Evolutionary conservation across 2,888 invertebrate species (phyloP), one percentile per base, ranked within the genome.

Genomic region (Scrobipalpa atriplicella): DNA sequence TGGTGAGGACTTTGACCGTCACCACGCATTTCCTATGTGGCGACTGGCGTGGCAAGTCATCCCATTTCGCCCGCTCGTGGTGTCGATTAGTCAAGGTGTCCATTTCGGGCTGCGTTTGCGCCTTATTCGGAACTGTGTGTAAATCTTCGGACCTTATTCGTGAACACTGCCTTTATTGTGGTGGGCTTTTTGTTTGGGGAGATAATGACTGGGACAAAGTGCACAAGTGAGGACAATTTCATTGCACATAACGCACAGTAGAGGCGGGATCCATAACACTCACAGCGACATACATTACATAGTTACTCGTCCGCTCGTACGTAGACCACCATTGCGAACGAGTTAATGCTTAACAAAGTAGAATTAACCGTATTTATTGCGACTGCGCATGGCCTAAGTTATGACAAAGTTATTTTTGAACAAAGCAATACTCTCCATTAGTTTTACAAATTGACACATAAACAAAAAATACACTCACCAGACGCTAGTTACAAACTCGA

Each of bases 31-130:
- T 58, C 58, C 36, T 58, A 58, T n/a, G 58, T 58, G 58, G 58
- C 38, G n/a, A 56, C 38, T 38, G 38, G 58, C 38, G n/a, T 19
- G 58, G n/a, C 18, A 19, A 61, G 41, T 61, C 41, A 61, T 21
- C 62, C 29, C 43, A 41, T 62, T 47, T 62, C 29, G 47, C 43
- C 29, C 51, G 77, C 74, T 79, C 81, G 79, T 80, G 79, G 79
- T 77, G 69, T 74, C 82, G 83, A 91, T 92, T 92, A 91, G 90
- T 91, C 87, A 89, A 87, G 89, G 86, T 84, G 78, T 79, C 87
- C 86, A 85, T 88, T 86, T 85, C 78, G 77, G 83, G 74, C 77
- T 75, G 67, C 63, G 66, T 65, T 73, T 73, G 72, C 73, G 75
- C 85, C 83, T 81, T 86, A 89, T 84, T 83, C 79, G 86, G 82